Evolutionary conservation across 2,797 vertebrate genomes (phyloP), one percentile per base, ranked within the genome.

Genomic region (Anisognathus igniventris): DNA sequence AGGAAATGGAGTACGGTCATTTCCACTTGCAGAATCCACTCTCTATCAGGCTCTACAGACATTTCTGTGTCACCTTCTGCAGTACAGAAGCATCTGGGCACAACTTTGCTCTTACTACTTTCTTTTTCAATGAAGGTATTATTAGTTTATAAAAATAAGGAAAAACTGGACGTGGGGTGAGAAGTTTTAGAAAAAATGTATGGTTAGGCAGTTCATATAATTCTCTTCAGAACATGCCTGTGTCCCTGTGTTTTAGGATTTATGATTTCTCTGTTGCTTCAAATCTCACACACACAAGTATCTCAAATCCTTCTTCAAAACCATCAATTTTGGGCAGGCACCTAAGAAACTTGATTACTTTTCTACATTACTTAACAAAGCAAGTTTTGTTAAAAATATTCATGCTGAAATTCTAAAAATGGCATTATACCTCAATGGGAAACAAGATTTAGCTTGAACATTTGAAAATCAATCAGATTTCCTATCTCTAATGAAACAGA

Each of bases 381-480:
- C n/a, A 93, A 71, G 33, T 73, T 91, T 75, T 71, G 7, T 90
- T 91, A 64, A 91, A 96, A 96, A 58, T 54, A 90, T 66, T 86
- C 39, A 40, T 62, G 40, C 39, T 92, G 37, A 93, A 90, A 77
- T 79, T 90, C 40, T 80, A 76, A 56, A 93, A 94, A 91, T 74
- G 47, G 37, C 51, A 39, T 70, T 93, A 54, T 17, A 39, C 42
- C 89, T 76, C 37, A 71, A 54, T 47, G 50, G 31, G n/a, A 61
- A 95, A 70, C 14, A 50, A 44, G 50, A 85, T 28, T 56, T 65
- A 87, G 16, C 72, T 48, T 68, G 73, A 88, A 74, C 40, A 71
- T 75, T 22, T 30, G 27, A 77, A 94, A 72, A 67, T 56, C 7
- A 47, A 56, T 56, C 33, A 27, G 40, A 27, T 56, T 66, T 78